Percentiles rank a stretch among this genome's conserved stretches.
Conservation (phyloP, 2,888 invertebrate genomes). For the Erynnis tages region DNA sequence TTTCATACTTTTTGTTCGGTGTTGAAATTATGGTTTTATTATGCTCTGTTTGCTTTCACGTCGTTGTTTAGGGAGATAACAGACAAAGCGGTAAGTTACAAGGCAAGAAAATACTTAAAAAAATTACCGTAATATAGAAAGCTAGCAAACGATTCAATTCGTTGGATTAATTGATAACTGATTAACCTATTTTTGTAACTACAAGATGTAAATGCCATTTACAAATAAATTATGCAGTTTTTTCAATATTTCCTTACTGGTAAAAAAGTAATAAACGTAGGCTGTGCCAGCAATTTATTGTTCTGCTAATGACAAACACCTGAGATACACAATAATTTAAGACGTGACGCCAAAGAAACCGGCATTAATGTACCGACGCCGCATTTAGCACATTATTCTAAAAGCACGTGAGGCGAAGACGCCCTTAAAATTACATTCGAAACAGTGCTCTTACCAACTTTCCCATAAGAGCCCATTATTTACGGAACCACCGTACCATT, state of each 20-base stretch:
- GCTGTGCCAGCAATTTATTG: neutral
- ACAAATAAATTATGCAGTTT: neutral
- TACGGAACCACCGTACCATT: slow-evolving; percentile 80
- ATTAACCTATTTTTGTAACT: no score
- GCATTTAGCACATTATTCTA: slow-evolving; percentile 75
- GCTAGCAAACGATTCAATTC: no score
- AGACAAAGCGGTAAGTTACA: no score
- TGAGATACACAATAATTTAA: slow-evolving; percentile 2
- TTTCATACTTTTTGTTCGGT: slow-evolving; percentile 9
- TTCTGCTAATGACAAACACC: neutral
- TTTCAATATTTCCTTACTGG: no score
- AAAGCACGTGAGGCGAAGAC: slow-evolving; percentile 73
- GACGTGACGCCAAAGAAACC: slow-evolving; percentile 6
- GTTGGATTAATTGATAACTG: no score
- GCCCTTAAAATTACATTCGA: slow-evolving; percentile 80
- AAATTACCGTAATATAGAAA: no score
- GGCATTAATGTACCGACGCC: slow-evolving; percentile 51
- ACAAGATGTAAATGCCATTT: no score
- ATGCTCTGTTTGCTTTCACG: slow-evolving; percentile 3
- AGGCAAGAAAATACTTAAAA: neutral
- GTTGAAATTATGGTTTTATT: slow-evolving; percentile 6
- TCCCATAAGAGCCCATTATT: slow-evolving; percentile 82
- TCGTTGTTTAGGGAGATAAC: no score
- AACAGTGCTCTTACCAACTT: slow-evolving; percentile 80
- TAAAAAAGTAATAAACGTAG: no score